Conservation (phyloP, 2,113 vertebrate species). For the Thymallus thymallus region DNA sequence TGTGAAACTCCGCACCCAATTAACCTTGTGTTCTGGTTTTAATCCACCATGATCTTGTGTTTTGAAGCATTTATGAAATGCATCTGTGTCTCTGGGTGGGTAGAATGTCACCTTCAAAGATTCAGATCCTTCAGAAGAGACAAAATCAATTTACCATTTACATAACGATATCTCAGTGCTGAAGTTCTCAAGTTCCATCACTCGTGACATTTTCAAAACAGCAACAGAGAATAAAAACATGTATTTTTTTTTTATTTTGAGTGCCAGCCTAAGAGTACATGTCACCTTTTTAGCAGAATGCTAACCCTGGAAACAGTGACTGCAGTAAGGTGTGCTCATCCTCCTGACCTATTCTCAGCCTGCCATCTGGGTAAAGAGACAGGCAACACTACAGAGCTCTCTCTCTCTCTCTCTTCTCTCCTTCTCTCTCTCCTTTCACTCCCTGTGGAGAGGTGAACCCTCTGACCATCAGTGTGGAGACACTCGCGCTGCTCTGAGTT, state of each 20-base stretch:
- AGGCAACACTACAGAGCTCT: constrained; percentile 4
- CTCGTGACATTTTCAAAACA: not conserved
- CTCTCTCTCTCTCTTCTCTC: not conserved
- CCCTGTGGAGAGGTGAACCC: constrained; percentile 39
- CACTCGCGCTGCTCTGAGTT: constrained; percentile 44
- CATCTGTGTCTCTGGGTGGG: not conserved
- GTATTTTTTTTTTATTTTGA: too few species aligned
- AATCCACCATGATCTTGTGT: not conserved
- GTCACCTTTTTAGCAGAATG: constrained; percentile 24
- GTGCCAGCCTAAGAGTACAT: too few species aligned
- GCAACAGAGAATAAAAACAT: not conserved
- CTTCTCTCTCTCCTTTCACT: not conserved
- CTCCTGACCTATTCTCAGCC: constrained; percentile 40
- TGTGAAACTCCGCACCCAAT: not conserved
- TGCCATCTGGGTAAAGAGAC: constrained; percentile 54
- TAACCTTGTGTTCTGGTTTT: not conserved
- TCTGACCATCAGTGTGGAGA: constrained; percentile 44
- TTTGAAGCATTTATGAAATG: not conserved
- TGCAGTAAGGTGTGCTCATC: constrained; percentile 34
- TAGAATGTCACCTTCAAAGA: not conserved
- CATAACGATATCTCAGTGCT: not conserved
- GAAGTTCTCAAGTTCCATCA: not conserved
- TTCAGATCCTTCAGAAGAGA: not conserved
- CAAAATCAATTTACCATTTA: not conserved
- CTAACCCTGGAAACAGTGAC: constrained; percentile 19